phyloP scores from a whole-genome alignment of 2,888 invertebrate species.

The Lasius platythorax region DNA sequence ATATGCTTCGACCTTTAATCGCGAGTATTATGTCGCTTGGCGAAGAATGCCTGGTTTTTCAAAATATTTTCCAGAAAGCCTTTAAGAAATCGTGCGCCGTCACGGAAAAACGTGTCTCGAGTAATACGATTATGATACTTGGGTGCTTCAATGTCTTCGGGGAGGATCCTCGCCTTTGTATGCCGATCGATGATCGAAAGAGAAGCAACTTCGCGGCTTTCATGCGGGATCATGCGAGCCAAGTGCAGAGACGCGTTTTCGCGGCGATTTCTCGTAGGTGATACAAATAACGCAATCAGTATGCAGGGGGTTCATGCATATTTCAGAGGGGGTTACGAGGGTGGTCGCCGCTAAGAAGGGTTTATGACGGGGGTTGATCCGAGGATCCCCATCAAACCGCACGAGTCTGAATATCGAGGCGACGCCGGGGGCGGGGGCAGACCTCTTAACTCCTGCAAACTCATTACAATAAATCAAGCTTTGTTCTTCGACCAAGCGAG shows the following conservation, averaged over 20 bases:
- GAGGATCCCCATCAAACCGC: conserved; percentile 85
- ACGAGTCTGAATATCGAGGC: conserved; percentile 83
- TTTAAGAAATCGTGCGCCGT: conserved; percentile 17
- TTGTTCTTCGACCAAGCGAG: conserved; percentile 84
- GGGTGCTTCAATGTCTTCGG: conserved; percentile 24
- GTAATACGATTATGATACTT: conserved; percentile 35
- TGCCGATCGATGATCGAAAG: conserved; percentile 43
- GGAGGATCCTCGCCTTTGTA: conserved; percentile 48
- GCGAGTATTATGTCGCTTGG: conserved; percentile 19
- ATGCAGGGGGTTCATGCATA: conserved; percentile 85
- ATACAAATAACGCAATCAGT: conserved; percentile 85
- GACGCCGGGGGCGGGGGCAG: conserved; percentile 64
- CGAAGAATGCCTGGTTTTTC: conserved; percentile 2
- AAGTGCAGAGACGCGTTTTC: conserved; percentile 64
- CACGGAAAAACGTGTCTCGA: conserved; percentile 29
- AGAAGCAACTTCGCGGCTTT: conserved; percentile 43
- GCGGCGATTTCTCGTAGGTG: conserved; percentile 77
- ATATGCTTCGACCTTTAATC: conserved; percentile 5
- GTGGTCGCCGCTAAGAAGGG: conserved; percentile 84
- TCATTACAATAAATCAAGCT: conserved; percentile 86
- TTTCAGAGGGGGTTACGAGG: conserved; percentile 81
- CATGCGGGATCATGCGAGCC: conserved; percentile 54
- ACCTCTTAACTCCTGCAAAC: conserved; percentile 86
- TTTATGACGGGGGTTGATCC: conserved; percentile 86
- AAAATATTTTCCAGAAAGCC: conserved; percentile 7